These are phyloP conservation scores for Rhyacichthys aspro DNA, from an alignment of 2,797 vertebrate genomes.

Conservation along the genomic window DNA sequence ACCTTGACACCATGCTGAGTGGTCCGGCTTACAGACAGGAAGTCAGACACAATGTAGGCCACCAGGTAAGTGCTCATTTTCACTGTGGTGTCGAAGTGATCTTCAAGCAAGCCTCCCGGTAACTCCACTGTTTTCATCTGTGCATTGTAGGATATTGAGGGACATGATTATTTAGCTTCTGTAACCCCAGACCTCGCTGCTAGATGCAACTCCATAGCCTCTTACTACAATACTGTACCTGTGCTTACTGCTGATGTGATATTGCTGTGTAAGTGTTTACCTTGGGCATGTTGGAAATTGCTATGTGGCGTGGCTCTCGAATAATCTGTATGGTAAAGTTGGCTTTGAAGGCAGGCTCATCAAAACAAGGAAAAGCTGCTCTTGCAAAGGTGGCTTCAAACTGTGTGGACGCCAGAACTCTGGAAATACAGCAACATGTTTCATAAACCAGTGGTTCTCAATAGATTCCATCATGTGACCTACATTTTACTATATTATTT, in stretches of 20 bases:
- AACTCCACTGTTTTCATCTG: constrained; percentile 84
- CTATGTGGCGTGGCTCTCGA: constrained; percentile 81
- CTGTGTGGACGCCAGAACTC: constrained; percentile 88
- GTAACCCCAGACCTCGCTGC: background rate
- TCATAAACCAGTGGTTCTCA: too few relatives aligned
- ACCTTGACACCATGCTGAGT: constrained; percentile 88
- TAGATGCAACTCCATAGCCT: too few relatives aligned
- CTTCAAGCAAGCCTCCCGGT: constrained; percentile 83
- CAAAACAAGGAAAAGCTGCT: constrained; percentile 91
- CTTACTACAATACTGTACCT: too few relatives aligned
- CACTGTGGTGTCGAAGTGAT: constrained; percentile 88
- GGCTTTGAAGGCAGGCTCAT: constrained; percentile 92
- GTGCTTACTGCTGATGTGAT: background rate
- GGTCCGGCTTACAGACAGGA: constrained; percentile 88
- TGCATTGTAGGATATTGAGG: constrained; percentile 7
- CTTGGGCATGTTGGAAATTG: constrained; percentile 92
- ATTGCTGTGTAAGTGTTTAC: constrained; percentile 55
- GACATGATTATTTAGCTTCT: too few relatives aligned
- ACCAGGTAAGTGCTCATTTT: constrained; percentile 95
- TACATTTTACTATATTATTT: too few relatives aligned
- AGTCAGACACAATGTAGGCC: constrained; percentile 92
- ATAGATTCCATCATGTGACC: too few relatives aligned
- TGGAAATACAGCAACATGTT: constrained; percentile 43
- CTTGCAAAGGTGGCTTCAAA: constrained; percentile 90
- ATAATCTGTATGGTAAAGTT: constrained; percentile 85